Conservation (phyloP, 2,888 invertebrate species). For the Podabrus alpinus region DNA sequence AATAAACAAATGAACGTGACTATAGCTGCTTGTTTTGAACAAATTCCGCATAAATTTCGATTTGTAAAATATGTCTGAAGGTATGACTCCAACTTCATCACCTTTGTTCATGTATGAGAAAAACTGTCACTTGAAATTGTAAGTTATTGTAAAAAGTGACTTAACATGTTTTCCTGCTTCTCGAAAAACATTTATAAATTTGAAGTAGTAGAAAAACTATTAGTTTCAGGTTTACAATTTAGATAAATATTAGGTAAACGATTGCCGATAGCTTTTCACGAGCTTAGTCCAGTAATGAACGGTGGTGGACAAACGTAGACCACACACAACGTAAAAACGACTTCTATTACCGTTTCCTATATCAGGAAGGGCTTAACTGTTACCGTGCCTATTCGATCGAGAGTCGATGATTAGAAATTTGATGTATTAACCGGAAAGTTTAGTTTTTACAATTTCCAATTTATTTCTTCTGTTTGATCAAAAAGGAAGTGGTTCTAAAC, state of each 20-base stretch:
- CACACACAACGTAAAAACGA: constrained; percentile 31
- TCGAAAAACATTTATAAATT: neutral
- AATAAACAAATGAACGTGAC: constrained; percentile 33
- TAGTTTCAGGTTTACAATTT: neutral
- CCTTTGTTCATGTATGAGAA: neutral
- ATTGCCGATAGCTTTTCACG: constrained; percentile 11
- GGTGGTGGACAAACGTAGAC: constrained; percentile 24
- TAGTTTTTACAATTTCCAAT: neutral
- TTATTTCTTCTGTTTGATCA: neutral
- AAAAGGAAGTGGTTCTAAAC: neutral
- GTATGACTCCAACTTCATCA: neutral
- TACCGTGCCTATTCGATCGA: neutral
- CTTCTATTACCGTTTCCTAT: constrained; percentile 17
- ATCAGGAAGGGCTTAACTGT: constrained; percentile 10
- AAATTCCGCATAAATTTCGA: constrained; percentile 22
- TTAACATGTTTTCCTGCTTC: neutral
- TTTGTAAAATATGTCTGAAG: neutral
- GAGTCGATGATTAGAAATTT: neutral
- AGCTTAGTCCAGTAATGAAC: neutral
- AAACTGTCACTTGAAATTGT: neutral
- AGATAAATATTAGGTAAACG: constrained; percentile 7
- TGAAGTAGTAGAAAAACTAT: neutral
- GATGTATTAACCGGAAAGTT: neutral
- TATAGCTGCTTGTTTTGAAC: constrained; percentile 20
- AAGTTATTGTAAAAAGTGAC: neutral